Percentiles rank a stretch among this genome's conserved stretches.
phyloP scores from a whole-genome alignment of 2,888 invertebrate genomes.

The Calliscelio sp. region DNA sequence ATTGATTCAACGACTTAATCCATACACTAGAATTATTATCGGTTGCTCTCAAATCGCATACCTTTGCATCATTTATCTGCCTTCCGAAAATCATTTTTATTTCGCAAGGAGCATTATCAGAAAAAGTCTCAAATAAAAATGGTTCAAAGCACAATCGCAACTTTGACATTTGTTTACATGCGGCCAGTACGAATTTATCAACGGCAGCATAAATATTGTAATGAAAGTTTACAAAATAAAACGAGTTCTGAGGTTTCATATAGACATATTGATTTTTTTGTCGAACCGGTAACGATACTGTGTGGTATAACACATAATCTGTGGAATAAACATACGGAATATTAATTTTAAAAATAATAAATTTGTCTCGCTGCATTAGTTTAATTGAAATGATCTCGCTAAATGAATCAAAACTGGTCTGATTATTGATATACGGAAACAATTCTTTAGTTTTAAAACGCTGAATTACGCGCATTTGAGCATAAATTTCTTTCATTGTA shows the following conservation, averaged over 20 bases:
- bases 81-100: neutral
- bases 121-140: neutral
- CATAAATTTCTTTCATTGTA: neutral
- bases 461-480: neutral
- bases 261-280: neutral
- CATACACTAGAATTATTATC: neutral
- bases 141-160: neutral
- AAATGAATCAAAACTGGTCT: constrained; percentile 2
- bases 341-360: constrained; percentile 3
- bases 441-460: neutral
- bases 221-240: neutral
- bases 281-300: neutral
- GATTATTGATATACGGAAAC: neutral
- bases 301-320: neutral
- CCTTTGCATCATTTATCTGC: neutral
- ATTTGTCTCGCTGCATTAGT: neutral
- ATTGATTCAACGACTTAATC: neutral
- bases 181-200: neutral
- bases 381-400: neutral
- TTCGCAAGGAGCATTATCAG: neutral
- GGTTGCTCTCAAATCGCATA: neutral
- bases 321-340: neutral
- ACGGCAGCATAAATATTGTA: neutral
- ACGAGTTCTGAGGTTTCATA: neutral
- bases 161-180: neutral